These are phyloP conservation scores for Dascyllus trimaculatus DNA, from an alignment of 2,113 vertebrate genomes.

Conservation along the genomic window DNA sequence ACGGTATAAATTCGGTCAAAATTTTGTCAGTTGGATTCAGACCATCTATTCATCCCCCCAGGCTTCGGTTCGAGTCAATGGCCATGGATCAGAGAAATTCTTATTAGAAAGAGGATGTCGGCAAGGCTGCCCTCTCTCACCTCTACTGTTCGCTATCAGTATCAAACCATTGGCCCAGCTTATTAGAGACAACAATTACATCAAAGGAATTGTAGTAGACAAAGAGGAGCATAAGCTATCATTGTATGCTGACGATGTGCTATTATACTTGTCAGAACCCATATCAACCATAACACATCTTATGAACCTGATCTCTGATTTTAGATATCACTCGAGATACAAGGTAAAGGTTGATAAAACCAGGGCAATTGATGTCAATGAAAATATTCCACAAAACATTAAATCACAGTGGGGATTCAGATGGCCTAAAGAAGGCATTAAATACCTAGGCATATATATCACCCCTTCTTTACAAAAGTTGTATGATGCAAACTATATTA, in stretches of 20 bases:
- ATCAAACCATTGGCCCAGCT: neutral
- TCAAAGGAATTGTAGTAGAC: neutral
- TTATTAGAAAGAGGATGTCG: neutral
- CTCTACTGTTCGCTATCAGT: neutral
- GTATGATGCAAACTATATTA: no score
- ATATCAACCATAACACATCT: no score
- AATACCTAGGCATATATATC: no score
- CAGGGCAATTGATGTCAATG: neutral
- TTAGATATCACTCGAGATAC: neutral
- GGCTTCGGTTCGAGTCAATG: neutral
- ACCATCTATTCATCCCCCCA: neutral
- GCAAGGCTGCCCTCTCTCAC: neutral
- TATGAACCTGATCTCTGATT: no score
- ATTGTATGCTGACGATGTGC: no score
- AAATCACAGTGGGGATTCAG: no score
- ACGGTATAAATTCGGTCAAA: neutral
- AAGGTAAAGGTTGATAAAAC: slow-evolving; percentile 20
- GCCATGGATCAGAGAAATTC: neutral
- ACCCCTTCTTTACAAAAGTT: no score
- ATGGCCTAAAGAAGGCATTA: no score
- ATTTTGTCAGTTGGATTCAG: neutral
- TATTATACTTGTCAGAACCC: no score
- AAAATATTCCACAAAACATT: no score
- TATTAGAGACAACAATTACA: no score
- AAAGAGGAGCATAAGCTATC: neutral